Evolutionary conservation across 2,888 invertebrate species (phyloP).

Genomic region (Cyrtodaria siliqua): DNA sequence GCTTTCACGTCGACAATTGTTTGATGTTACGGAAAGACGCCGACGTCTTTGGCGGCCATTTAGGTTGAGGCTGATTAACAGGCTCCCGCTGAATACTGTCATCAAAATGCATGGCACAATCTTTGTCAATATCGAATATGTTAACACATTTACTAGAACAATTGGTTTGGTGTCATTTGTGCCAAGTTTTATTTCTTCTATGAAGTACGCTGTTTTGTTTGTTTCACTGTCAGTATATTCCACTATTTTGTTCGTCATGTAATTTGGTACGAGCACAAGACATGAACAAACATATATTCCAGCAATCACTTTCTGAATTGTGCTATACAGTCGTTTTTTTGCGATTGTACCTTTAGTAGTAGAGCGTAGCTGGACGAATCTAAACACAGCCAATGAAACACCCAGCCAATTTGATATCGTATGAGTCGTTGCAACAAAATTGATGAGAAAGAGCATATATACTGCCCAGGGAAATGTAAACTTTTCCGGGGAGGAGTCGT

Average conservation of each 20-base stretch:
- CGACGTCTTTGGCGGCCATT: constrained; percentile 69
- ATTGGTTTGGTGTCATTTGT: constrained; percentile 71
- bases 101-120: constrained; percentile 95
- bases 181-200: constrained; percentile 73
- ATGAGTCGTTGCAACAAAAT: constrained; percentile 95
- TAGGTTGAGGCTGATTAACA: constrained; percentile 80
- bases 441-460: constrained; percentile 91
- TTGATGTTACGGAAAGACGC: constrained; percentile 69
- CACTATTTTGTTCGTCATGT: constrained; percentile 92
- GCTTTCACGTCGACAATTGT: constrained; percentile 66
- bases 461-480: constrained; percentile 84
- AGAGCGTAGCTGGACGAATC: constrained; percentile 88
- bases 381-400: constrained; percentile 96
- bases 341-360: constrained; percentile 76
- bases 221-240: constrained; percentile 25
- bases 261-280: constrained; percentile 93
- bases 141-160: constrained; percentile 74
- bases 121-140: constrained; percentile 93
- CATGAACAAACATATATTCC: constrained; percentile 94
- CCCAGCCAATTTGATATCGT: constrained; percentile 97
- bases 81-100: constrained; percentile 88
- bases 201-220: constrained; percentile 67
- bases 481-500: constrained; percentile 70
- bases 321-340: constrained; percentile 67
- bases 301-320: constrained; percentile 83